Evolutionary conservation across 2,888 invertebrate genomes (phyloP).

Genomic region (Caenorhabditis angaria): DNA sequence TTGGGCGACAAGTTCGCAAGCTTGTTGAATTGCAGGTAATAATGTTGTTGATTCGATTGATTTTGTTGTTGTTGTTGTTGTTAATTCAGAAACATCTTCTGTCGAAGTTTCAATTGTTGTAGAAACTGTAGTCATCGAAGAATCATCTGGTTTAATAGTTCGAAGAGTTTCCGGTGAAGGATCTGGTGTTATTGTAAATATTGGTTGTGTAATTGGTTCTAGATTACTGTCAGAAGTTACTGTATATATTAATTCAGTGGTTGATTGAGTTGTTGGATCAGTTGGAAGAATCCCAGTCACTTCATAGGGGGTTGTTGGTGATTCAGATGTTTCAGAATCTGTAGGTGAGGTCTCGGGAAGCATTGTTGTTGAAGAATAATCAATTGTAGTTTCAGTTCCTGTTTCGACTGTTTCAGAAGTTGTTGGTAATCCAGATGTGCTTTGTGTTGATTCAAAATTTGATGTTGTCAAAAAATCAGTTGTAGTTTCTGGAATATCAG

Average conservation of each 20-base stretch:
- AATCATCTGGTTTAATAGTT: not conserved
- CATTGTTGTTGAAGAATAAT: not conserved
- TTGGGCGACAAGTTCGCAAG: conserved; percentile 15
- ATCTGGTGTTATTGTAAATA: conserved; percentile 30
- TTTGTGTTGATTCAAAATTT: not conserved
- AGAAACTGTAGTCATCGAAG: not conserved
- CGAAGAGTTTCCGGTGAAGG: conserved; percentile 25
- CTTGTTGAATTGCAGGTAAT: conserved; percentile 10
- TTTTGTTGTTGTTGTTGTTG: not conserved
- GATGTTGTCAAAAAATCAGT: not conserved
- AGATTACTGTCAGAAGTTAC: conserved; percentile 1
- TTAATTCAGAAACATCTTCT: not conserved
- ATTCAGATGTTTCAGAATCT: not conserved
- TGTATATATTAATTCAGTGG: conserved; percentile 1
- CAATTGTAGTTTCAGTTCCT: not conserved
- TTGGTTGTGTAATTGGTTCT: conserved; percentile 13
- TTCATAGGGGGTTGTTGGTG: conserved; percentile 16
- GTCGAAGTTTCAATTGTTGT: not conserved
- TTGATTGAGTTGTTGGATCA: conserved; percentile 17
- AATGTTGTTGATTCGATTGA: not conserved
- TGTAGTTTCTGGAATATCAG: not conserved
- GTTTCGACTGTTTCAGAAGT: conserved; percentile 3
- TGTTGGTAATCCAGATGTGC: conserved; percentile 10
- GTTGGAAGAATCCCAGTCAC: conserved; percentile 24
- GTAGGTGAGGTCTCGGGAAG: not conserved